Base-by-base conservation (phyloP, 2,797 vertebrate species). In the Danio aesculapii region DNA sequence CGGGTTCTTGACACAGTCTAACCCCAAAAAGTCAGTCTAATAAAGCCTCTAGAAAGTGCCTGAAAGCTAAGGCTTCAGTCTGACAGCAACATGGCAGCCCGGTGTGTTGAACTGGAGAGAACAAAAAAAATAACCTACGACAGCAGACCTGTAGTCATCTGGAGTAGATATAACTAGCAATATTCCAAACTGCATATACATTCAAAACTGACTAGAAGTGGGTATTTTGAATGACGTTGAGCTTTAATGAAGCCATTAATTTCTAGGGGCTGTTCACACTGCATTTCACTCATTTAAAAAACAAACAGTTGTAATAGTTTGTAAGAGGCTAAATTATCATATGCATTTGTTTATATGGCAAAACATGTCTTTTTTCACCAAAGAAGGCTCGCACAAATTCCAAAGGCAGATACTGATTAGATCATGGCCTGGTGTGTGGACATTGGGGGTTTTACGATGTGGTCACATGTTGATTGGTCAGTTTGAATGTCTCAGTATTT, bases 21-120 rank as follows among this genome's bases (percentile, higher is more conserved):
- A 58, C 62, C 41, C 62, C 41, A 57, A 64, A 67, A 78, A 59
- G 46, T 61, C 55, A 61, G 21, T 69, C 19, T 69, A 78, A 78
- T 59, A 69, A 69, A 69, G 63, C 21, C 75, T 44, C 74, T 14
- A 53, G 61, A 76, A 41, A 64, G 14, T 50, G n/a, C 21, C 61
- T 64, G n/a, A 75, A 50, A 75, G 50, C 16, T 70, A 50, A 70
- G 49, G 10, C 30, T 62, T 62, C 0, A 62, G 57, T 49, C 19
- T 62, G 19, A 75, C 19, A 62, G 46, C 46, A 10, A 63, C 47
- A 63, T 13, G 47, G 47, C 49, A 52, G 30, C 10, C 21, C 3
- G 41, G 57, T 13, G 2, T n/a, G 47, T 75, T 13, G 30, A 75
- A 75, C n/a, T 3, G 49, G 61, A 53, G 17, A 76, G 68, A 71